Evolutionary conservation across 2,797 vertebrate species (phyloP), one percentile per base, ranked within the genome.

Genomic region (Pangasius krempfi): DNA sequence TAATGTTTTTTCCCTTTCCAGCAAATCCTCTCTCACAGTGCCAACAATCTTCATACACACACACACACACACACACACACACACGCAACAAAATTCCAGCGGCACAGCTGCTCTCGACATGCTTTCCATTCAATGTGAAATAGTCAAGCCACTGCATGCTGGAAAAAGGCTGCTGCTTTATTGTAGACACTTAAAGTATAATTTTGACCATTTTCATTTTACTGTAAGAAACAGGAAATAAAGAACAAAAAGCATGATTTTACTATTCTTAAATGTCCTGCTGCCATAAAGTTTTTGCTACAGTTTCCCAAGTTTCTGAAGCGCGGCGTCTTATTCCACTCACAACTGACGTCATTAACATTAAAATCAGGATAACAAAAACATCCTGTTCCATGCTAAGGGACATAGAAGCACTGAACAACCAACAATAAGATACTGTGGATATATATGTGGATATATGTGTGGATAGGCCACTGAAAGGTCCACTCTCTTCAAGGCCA

Each of bases 101-200:
- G 6, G 44, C 64, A 27, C 62, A 68, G 82, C 82, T 84, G 82
- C 62, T 68, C n/a, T 22, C 5, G 82, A 84, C 83, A 84, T 37
- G 83, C 83, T 84, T 70, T 70, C 64, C 83, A 37, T 84, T 84
- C 62, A 37, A 54, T 54, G 44, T 25, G 47, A 84, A 54, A 84
- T 14, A 68, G 20, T 52, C 83, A 84, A 52, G 47, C 47, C 47
- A 33, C 18, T 25, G 47, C 83, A 70, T 70, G 64, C 64, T 13
- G 47, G 27, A 52, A 66, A 18, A 54, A 68, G 33, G 18, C n/a
- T 33, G n/a, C n/a, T 68, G 44, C 64, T 52, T 70, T 22, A 54
- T 1, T 18, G 10, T 16, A 37, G n/a, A 80, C 52, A 33, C 3
- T 27, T 18, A 22, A 56, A 52, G 5, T 40, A 40, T 1, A 60